Evolutionary conservation across 2,797 vertebrate species (phyloP).

Genomic region (Anguilla obscura): DNA sequence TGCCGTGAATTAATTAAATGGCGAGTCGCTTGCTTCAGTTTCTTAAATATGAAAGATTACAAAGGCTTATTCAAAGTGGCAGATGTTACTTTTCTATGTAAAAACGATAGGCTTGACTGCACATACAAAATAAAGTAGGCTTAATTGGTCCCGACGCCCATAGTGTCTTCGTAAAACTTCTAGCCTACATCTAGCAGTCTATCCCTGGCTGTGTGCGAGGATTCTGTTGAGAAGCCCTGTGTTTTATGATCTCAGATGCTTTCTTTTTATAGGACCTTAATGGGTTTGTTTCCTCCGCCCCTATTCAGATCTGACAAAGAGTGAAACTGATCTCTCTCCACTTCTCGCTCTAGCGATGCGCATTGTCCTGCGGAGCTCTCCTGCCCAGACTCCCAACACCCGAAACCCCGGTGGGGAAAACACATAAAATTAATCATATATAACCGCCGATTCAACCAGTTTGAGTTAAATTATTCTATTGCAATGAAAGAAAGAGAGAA

Average conservation of each 20-base stretch:
- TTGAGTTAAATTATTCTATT: slow-evolving; percentile 44
- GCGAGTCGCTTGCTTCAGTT: background rate
- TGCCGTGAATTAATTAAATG: background rate
- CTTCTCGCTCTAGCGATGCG: slow-evolving; percentile 37
- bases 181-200: slow-evolving; percentile 52
- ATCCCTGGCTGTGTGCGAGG: slow-evolving; percentile 59
- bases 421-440: slow-evolving; percentile 69
- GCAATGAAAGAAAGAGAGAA: slow-evolving; percentile 55
- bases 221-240: slow-evolving; percentile 56
- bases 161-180: slow-evolving; percentile 48
- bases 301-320: slow-evolving; percentile 72
- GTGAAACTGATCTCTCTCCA: slow-evolving; percentile 68
- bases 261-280: slow-evolving; percentile 78
- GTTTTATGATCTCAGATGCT: slow-evolving; percentile 74
- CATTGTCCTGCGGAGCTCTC: slow-evolving; percentile 59
- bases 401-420: slow-evolving; percentile 60
- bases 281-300: slow-evolving; percentile 74
- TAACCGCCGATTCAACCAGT: slow-evolving; percentile 64
- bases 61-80: slow-evolving; percentile 47
- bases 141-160: slow-evolving; percentile 43
- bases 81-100: slow-evolving; percentile 14
- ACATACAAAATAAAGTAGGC: slow-evolving; percentile 32
- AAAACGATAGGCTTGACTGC: background rate
- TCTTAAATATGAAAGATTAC: slow-evolving; percentile 32
- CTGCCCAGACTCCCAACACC: slow-evolving; percentile 60